phyloP scores from a whole-genome alignment of 2,113 vertebrate genomes.

The Chionodraco myersi region DNA sequence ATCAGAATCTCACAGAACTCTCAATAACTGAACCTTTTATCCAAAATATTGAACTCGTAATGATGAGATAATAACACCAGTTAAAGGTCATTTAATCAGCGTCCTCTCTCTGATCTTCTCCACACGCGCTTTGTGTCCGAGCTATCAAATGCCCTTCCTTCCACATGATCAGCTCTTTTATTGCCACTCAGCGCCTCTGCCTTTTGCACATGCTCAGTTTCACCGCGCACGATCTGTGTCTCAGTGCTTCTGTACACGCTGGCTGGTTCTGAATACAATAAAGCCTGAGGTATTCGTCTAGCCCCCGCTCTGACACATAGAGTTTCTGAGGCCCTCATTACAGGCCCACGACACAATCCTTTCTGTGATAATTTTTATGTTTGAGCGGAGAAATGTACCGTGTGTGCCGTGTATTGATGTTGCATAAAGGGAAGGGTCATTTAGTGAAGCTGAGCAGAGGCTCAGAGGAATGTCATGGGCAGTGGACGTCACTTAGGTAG shows the following conservation, averaged over 20 bases:
- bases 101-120: constrained; percentile 35
- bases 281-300: constrained; percentile 82
- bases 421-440: constrained; percentile 22
- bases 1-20: constrained; percentile 14
- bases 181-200: constrained; percentile 39
- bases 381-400: constrained; percentile 35
- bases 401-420: constrained; percentile 37
- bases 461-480: constrained; percentile 37
- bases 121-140: constrained; percentile 26
- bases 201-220: constrained; percentile 57
- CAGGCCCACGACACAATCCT: constrained; percentile 34
- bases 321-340: constrained; percentile 82
- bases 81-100: constrained; percentile 17
- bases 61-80: constrained; percentile 44
- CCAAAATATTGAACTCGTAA: constrained; percentile 38
- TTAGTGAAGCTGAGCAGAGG: constrained; percentile 31
- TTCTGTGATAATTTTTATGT: constrained; percentile 53
- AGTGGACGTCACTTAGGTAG: constrained; percentile 18
- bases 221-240: constrained; percentile 53
- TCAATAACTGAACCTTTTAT: constrained; percentile 52
- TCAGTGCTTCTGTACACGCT: constrained; percentile 50
- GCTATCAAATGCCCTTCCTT: constrained; percentile 42
- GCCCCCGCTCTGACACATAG: constrained; percentile 83
- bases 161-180: constrained; percentile 57
- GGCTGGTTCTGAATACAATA: constrained; percentile 63